These are phyloP conservation scores for Notolepis coatsorum DNA, from an alignment of 2,797 vertebrate genomes.

Conservation along the genomic window DNA sequence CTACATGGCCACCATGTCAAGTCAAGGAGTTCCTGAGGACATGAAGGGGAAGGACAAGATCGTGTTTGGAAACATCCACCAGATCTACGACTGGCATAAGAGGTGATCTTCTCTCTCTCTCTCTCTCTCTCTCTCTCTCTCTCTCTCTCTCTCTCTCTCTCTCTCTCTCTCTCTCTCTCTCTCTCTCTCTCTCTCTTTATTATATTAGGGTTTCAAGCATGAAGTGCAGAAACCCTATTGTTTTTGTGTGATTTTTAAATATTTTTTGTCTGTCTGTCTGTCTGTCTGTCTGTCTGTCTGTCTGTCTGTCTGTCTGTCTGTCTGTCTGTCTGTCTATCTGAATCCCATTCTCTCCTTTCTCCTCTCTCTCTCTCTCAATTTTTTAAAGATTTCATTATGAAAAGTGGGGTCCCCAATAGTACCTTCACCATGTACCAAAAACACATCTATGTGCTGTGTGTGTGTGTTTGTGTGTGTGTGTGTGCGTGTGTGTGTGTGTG, in stretches of 20 bases:
- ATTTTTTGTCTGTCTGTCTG: background rate
- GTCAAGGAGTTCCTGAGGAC: slow-evolving; percentile 92
- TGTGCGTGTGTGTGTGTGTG: background rate
- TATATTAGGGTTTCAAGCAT: background rate
- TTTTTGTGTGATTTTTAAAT: background rate
- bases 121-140: background rate
- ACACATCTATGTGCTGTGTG: too few species aligned
- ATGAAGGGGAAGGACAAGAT: slow-evolving; percentile 98
- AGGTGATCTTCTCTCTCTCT: slow-evolving; percentile 81
- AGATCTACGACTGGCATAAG: slow-evolving; percentile 98
- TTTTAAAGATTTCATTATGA: too few species aligned
- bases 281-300: background rate
- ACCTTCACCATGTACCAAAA: too few species aligned
- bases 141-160: background rate
- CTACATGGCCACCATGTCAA: slow-evolving; percentile 95
- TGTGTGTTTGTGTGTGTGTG: background rate
- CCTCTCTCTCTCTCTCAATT: too few species aligned
- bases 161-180: background rate
- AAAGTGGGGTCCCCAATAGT: too few species aligned
- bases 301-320: background rate
- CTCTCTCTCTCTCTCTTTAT: background rate
- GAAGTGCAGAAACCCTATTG: background rate
- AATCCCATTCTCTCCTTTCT: too few species aligned
- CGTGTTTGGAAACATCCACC: slow-evolving; percentile 97
- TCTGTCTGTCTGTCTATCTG: background rate